Evolutionary conservation across 1,140 invertebrate genomes (phyloP).

Genomic region (Lepidotrigona ventralis): DNA sequence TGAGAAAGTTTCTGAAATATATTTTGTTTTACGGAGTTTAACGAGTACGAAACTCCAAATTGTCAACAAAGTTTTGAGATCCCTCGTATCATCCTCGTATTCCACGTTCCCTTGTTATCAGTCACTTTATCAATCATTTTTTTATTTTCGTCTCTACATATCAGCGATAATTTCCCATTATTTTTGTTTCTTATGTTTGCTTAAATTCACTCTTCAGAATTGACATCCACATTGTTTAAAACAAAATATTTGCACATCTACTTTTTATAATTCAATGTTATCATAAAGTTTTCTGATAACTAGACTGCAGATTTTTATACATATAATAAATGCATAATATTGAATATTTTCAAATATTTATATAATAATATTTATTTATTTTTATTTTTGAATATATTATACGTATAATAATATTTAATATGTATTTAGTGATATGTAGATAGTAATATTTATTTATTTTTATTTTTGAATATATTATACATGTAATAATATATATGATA

Average conservation of each 20-base stretch:
- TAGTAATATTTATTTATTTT: no score
- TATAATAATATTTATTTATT: no score
- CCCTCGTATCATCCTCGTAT: neutral
- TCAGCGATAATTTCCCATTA: neutral
- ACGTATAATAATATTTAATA: no score
- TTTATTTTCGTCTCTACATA: neutral
- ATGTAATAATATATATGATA: no score
- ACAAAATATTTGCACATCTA: neutral
- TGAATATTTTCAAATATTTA: no score
- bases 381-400: no score
- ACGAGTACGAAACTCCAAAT: neutral
- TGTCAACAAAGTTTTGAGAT: no score
- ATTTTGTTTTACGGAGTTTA: neutral
- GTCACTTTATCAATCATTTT: neutral
- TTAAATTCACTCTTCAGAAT: neutral
- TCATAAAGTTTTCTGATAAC: neutral
- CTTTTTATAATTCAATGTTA: neutral
- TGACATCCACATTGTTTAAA: neutral
- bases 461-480: no score
- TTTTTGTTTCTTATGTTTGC: neutral
- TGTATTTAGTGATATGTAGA: no score
- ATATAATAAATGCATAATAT: no score
- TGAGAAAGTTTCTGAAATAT: constrained; percentile 1
- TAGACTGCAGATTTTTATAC: no score
- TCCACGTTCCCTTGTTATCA: neutral